Evolutionary conservation across 2,113 vertebrate species (phyloP), one percentile per base, ranked within the genome.

Genomic region (Sinocyclocheilus rhinocerous): DNA sequence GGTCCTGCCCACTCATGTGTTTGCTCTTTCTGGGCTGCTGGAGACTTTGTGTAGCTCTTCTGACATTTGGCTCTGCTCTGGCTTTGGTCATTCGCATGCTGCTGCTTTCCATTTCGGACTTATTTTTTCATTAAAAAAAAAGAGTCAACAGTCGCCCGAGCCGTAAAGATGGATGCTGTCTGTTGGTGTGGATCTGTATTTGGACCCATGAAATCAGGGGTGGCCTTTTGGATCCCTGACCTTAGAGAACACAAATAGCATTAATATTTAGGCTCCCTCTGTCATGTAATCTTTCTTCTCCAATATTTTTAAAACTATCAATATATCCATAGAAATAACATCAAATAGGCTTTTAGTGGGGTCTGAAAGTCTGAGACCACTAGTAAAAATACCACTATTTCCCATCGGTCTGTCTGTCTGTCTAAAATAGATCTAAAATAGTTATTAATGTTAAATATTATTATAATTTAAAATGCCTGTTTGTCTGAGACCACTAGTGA

Each of bases 1-100:
- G 90, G 92, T 94, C 86, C 92, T 90, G 86, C 91, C 93, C 93
- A 89, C 88, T 92, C 88, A 91, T 89, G 92, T 92, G 89, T 92
- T 92, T 91, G 94, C 86, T 89, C 89, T 87, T 86, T 87, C 89
- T 89, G 87, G 85, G 26, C 87, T 84, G 89, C 55, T 88, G 86
- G 79, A 69, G 85, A 90, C 89, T 90, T 80, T 26, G 33, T 84
- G 84, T 83, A 67, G 67, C 90, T 90, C 78, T 67, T 55, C 90
- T 90, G 88, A 91, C 91, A 88, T 91, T 93, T 92, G 88, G 85
- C 89, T 85, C 24, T n/a, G 88, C 45, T 81, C 63, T 92, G 88
- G 85, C 88, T 86, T 24, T 36, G 89, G 50, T 85, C 63, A 87
- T 87, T 89, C 84, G 55, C 33, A 77, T 70, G 24, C 85, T 80